Percentiles rank a stretch among this genome's conserved stretches.
Conservation (phyloP, 2,888 invertebrate genomes). For the Brachyptera putata region DNA sequence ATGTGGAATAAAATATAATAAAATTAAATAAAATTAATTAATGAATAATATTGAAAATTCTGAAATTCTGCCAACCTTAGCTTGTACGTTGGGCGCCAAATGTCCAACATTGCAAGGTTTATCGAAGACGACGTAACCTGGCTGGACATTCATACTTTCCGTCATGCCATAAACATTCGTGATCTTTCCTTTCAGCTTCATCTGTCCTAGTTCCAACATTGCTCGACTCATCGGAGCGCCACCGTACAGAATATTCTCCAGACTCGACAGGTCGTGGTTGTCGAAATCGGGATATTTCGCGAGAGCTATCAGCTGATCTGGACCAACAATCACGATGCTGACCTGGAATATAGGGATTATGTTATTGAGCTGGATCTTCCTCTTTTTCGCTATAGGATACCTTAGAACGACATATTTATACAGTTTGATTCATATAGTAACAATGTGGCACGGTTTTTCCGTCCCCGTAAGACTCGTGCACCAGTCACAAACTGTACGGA, state of each 20-base stretch:
- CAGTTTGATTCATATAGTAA: too few relatives aligned
- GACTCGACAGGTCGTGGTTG: conserved; percentile 43
- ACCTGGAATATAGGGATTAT: too few relatives aligned
- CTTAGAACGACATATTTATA: too few relatives aligned
- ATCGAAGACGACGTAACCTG: not conserved
- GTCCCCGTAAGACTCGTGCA: too few relatives aligned
- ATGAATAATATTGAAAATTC: too few relatives aligned
- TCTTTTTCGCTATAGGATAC: too few relatives aligned
- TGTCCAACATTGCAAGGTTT: conserved; percentile 23
- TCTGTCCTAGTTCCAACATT: conserved; percentile 34
- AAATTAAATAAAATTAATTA: too few relatives aligned
- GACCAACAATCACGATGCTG: conserved; percentile 44
- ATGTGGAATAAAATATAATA: too few relatives aligned
- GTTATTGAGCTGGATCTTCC: too few relatives aligned
- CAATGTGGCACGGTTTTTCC: too few relatives aligned
- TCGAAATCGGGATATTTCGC: conserved; percentile 43
- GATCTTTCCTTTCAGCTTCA: conserved; percentile 16
- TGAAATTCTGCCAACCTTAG: too few relatives aligned
- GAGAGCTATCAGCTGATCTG: conserved; percentile 48
- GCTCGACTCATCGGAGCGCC: conserved; percentile 46
- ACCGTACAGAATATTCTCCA: conserved; percentile 42
- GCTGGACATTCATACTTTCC: conserved; percentile 33
- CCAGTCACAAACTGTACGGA: too few relatives aligned
- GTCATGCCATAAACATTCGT: conserved; percentile 42
- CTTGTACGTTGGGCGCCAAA: conserved; percentile 13